A percentile compares a stretch with the other conserved stretches of the same genome.
Conservation (phyloP, 1,140 invertebrate species). For the Ceratina japonica region DNA sequence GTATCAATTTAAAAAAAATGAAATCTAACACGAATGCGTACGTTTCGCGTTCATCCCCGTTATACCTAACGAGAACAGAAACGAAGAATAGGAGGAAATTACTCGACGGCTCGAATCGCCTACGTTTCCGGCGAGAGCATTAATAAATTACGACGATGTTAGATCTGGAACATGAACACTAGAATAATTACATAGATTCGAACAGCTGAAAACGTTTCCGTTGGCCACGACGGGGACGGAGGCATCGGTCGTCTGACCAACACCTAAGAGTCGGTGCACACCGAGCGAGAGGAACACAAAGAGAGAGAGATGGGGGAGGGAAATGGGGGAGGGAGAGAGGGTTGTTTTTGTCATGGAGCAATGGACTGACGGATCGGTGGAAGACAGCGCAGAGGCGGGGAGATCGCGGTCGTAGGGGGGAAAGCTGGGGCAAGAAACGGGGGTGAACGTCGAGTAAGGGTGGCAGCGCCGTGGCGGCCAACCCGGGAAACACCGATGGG, state of each 20-base stretch:
- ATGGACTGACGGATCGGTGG: slow-evolving; percentile 28
- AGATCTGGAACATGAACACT: no score
- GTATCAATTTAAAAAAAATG: no score
- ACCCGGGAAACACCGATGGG: slow-evolving; percentile 67
- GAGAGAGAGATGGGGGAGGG: neutral
- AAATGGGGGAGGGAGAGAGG: neutral
- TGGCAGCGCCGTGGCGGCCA: slow-evolving; percentile 67
- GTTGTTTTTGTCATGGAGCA: slow-evolving; percentile 42
- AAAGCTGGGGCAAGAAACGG: slow-evolving; percentile 20
- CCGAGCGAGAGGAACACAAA: neutral
- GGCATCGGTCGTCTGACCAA: neutral
- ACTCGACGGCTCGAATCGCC: no score
- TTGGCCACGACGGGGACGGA: neutral
- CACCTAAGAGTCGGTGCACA: neutral
- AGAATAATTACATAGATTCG: neutral
- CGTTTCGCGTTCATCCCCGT: no score
- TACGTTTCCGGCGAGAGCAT: no score
- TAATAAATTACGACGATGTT: no score
- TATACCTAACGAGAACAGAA: no score
- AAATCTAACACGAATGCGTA: no score
- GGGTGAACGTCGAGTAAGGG: slow-evolving; percentile 51
- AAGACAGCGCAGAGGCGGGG: neutral
- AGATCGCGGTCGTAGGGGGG: slow-evolving; percentile 1
- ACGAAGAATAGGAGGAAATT: no score
- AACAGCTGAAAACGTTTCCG: neutral